Percentiles rank a stretch among this genome's conserved stretches.
phyloP scores from a whole-genome alignment of 2,797 vertebrate genomes.

The Pempheris klunzingeri region DNA sequence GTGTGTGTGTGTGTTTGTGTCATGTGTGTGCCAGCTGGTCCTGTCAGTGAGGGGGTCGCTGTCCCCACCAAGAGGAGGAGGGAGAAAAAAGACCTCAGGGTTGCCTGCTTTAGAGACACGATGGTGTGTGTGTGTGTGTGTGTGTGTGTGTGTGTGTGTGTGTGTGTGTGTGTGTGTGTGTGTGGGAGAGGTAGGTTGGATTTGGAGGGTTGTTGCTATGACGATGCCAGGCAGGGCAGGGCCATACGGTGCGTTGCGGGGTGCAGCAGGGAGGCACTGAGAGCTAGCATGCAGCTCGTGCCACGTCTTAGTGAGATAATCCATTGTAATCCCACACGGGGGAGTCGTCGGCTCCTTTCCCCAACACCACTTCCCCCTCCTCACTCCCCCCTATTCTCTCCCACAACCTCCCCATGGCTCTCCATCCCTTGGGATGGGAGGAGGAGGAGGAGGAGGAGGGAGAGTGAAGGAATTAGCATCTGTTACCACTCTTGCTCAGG shows the following conservation, averaged over 20 bases:
- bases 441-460: constrained; percentile 42
- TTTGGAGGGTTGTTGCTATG: constrained; percentile 52
- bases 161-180: constrained; percentile 12
- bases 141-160: constrained; percentile 19
- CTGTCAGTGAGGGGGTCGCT: constrained; percentile 23
- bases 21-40: constrained; percentile 25
- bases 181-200: constrained; percentile 18
- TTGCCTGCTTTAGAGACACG: not conserved
- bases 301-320: constrained; percentile 82
- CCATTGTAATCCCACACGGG: constrained; percentile 84
- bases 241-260: constrained; percentile 3
- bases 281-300: constrained; percentile 71
- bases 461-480: constrained; percentile 87
- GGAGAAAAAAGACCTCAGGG: not conserved
- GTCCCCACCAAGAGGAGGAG: constrained; percentile 9
- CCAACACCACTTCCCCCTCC: not conserved
- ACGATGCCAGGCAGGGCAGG: constrained; percentile 57
- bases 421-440: constrained; percentile 64
- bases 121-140: constrained; percentile 5
- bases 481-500: constrained; percentile 80
- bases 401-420: constrained; percentile 15
- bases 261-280: constrained; percentile 55
- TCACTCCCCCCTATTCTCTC: not conserved
- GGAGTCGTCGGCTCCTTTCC: constrained; percentile 50
- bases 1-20: constrained; percentile 13